These are phyloP conservation scores for Corythornis vintsioides DNA, from an alignment of 2,113 vertebrate genomes.

Conservation along the genomic window DNA sequence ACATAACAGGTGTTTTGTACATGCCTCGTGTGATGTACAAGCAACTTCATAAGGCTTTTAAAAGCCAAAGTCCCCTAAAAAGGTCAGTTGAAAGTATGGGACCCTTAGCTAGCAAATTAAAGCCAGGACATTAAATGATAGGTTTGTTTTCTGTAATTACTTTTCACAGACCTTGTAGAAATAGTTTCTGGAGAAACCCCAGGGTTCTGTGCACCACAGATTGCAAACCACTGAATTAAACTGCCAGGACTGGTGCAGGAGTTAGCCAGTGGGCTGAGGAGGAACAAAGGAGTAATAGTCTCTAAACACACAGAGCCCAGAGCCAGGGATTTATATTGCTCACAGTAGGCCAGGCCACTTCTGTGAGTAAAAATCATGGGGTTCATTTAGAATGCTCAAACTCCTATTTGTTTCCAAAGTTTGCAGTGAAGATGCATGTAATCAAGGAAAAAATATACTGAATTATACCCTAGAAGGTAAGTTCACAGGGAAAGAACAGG, in stretches of 20 bases:
- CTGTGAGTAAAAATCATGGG: neutral
- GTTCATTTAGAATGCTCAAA: neutral
- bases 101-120: constrained; percentile 52
- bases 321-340: constrained; percentile 27
- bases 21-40: neutral
- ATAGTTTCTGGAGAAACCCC: constrained; percentile 54
- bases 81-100: constrained; percentile 17
- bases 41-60: constrained; percentile 34
- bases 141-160: constrained; percentile 60
- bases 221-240: constrained; percentile 56
- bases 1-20: constrained; percentile 30
- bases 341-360: neutral
- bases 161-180: constrained; percentile 59
- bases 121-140: constrained; percentile 49
- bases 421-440: neutral
- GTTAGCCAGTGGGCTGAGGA: constrained; percentile 48
- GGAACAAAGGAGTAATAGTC: constrained; percentile 58
- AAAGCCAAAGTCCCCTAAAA: constrained; percentile 20
- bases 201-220: constrained; percentile 38
- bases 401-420: neutral
- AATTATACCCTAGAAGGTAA: neutral
- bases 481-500: neutral
- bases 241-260: constrained; percentile 3
- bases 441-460: neutral
- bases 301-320: neutral